Conservation (phyloP, 2,797 vertebrate genomes). For the Choloepus didactylus region DNA sequence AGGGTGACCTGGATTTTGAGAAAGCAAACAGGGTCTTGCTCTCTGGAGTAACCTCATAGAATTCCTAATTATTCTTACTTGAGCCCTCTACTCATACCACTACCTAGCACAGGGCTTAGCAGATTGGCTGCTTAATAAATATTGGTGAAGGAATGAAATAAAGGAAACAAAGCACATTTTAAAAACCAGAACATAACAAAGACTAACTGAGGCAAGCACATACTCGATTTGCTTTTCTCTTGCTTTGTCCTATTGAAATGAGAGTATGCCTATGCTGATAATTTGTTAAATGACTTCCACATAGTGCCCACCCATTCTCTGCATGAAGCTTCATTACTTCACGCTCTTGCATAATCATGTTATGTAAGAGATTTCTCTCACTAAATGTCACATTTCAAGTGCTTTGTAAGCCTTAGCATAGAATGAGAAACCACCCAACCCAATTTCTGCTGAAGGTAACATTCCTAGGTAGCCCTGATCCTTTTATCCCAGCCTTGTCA, state of each 20-base stretch:
- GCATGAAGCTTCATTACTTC: not conserved
- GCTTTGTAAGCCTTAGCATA: not conserved
- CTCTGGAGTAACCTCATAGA: not conserved
- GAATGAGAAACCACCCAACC: not conserved
- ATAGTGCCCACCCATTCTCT: not conserved
- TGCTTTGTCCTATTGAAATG: not conserved
- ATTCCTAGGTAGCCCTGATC: not conserved
- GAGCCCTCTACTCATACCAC: not conserved
- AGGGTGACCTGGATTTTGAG: not conserved
- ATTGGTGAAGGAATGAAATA: not conserved
- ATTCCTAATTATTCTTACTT: not conserved
- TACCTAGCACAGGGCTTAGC: not conserved
- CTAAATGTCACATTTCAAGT: not conserved
- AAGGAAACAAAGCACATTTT: not conserved
- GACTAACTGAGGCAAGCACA: not conserved
- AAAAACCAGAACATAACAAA: not conserved
- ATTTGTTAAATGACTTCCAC: constrained; percentile 26
- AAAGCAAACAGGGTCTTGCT: not conserved
- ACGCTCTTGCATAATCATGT: not conserved
- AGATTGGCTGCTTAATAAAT: not conserved
- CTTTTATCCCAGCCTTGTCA: not conserved
- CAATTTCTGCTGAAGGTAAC: not conserved
- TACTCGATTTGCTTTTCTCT: not conserved
- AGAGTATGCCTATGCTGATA: not conserved
- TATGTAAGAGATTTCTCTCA: not conserved